Evolutionary conservation across 1,140 invertebrate species (phyloP), one percentile per base, ranked within the genome.

Genomic region (Zaprionus taronus): DNA sequence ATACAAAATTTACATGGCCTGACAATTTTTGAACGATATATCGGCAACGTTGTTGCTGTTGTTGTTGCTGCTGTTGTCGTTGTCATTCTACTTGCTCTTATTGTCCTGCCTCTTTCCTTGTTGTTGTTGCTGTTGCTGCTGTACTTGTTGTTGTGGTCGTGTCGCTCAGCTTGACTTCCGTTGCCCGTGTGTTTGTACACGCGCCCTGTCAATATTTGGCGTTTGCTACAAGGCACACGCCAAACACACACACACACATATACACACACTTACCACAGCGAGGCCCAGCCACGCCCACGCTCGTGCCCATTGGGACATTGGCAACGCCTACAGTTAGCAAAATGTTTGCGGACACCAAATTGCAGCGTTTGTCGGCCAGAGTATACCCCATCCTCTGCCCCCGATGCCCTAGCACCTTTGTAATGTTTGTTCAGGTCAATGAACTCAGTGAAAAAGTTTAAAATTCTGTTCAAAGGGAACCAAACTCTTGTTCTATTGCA

Each of bases 1-100:
- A 89, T 89, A 90, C 85, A 90, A 90, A 90, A 89, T 90, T 90
- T 89, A 89, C 85, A 89, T 85, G 85, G 74, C 72, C 72, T 72
- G 81, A 84, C 81, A 77, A 80, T 85, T 89, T 89, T 89, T 84
- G 81, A 85, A 83, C 76, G 76, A 72, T 82, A 76, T 89, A 84
- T 84, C 79, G 82, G 68, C 73, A 83, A 66, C 28, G 81, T 70
- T 72, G 69, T 56, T 55, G 58, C 67, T 22, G 63, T 63, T 41
- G 17, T 24, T 12, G 60, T 49, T 20, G 56, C 20, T 55, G 58
- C 67, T 22, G 63, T 63, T 41, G 17, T 24, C 12, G 60, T 49
- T 20, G 56, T 36, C 58, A n/a, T 47, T 72, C 51, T 72, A 63
- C 62, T 49, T 58, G 72, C 62, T 57, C 56, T 38, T 41, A 53